phyloP scores from a whole-genome alignment of 2,113 vertebrate species.

The Caranx ignobilis region DNA sequence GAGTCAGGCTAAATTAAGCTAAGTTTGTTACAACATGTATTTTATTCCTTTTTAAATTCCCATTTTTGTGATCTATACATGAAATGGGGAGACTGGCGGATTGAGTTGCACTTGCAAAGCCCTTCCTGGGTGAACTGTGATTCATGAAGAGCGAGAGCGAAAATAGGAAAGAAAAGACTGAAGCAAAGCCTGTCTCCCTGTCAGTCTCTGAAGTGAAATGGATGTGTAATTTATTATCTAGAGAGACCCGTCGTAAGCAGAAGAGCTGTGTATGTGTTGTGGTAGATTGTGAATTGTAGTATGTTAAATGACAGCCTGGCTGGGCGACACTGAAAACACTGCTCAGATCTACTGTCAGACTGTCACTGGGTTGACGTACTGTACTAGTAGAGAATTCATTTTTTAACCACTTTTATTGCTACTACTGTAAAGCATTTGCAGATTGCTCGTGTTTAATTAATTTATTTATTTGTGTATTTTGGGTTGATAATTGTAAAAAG shows the following conservation, averaged over 20 bases:
- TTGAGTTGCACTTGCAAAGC: constrained; percentile 54
- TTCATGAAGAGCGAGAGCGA: constrained; percentile 41
- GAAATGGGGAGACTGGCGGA: constrained; percentile 45
- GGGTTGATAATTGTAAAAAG: constrained; percentile 76
- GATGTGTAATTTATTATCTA: constrained; percentile 81
- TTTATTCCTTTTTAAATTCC: constrained; percentile 59
- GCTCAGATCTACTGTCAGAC: constrained; percentile 67
- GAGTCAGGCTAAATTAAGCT: constrained; percentile 65
- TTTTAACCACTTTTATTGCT: constrained; percentile 82
- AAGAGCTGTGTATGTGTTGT: constrained; percentile 76
- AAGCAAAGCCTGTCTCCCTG: constrained; percentile 67
- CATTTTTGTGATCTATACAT: constrained; percentile 56
- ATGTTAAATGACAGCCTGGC: constrained; percentile 67
- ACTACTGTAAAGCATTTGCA: constrained; percentile 89
- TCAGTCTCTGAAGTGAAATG: constrained; percentile 72
- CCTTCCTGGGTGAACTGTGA: constrained; percentile 58
- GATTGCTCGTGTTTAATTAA: constrained; percentile 97
- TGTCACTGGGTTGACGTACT: constrained; percentile 75
- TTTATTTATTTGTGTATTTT: constrained; percentile 97
- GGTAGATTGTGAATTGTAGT: constrained; percentile 77
- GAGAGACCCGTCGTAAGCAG: constrained; percentile 71
- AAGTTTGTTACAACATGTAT: constrained; percentile 52
- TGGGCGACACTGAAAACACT: constrained; percentile 54
- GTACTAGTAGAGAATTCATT: constrained; percentile 71
- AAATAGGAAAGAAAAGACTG: constrained; percentile 62